A percentile compares a stretch with the other conserved stretches of the same genome.
These are phyloP conservation scores for Osmerus mordax DNA, from an alignment of 2,113 vertebrate species.

Conservation along the genomic window DNA sequence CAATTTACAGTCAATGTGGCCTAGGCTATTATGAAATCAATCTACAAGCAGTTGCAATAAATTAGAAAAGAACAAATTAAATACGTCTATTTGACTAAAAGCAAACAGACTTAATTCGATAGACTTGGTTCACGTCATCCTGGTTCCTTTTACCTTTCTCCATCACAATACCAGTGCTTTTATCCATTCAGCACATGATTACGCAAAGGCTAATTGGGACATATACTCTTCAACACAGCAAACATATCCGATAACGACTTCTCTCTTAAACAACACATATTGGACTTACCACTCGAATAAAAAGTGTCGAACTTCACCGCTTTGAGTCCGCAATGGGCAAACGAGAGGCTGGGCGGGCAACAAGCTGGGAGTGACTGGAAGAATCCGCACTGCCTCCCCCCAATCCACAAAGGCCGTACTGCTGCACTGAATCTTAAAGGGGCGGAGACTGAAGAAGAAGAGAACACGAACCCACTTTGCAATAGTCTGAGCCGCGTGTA, in stretches of 20 bases:
- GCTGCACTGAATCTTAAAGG: constrained; percentile 65
- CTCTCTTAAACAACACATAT: not conserved
- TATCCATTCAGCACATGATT: too few species aligned
- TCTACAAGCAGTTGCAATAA: not conserved
- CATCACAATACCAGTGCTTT: not conserved
- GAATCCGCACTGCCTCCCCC: constrained; percentile 66
- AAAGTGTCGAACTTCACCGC: constrained; percentile 40
- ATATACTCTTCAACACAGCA: too few species aligned
- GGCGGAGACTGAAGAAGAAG: constrained; percentile 47
- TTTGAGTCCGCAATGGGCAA: constrained; percentile 38
- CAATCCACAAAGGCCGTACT: constrained; percentile 44
- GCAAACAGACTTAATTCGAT: not conserved
- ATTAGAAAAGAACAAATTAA: not conserved
- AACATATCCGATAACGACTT: not conserved
- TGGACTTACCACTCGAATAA: constrained; percentile 45
- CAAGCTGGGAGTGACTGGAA: constrained; percentile 67
- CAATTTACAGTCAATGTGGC: too few species aligned
- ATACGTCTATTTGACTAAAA: not conserved
- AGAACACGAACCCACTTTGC: not conserved
- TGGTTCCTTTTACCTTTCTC: not conserved
- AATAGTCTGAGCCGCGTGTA: constrained; percentile 5
- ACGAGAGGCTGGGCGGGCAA: constrained; percentile 26
- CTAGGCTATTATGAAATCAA: too few species aligned
- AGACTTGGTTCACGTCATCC: not conserved
- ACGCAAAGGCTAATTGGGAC: too few species aligned